phyloP scores from a whole-genome alignment of 2,888 invertebrate genomes.

The Ophion ellenae region DNA sequence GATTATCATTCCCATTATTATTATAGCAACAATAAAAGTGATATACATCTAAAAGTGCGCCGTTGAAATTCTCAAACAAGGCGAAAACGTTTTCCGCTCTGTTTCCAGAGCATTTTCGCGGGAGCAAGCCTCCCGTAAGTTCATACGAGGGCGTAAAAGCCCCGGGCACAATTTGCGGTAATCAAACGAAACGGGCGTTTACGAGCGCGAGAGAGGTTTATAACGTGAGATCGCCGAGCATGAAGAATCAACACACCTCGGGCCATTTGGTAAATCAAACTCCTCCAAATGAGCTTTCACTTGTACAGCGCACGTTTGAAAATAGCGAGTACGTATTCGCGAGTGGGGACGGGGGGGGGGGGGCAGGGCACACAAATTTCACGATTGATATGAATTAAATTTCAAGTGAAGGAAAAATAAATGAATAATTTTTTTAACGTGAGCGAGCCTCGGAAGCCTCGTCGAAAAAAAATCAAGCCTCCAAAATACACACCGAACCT shows the following conservation, averaged over 20 bases:
- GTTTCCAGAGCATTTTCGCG: slow-evolving; percentile 6
- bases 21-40: background rate
- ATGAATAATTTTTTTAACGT: background rate
- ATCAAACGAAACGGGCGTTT: slow-evolving; percentile 38
- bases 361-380: background rate
- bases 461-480: too few species aligned
- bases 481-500: too few species aligned
- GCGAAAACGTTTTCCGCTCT: background rate
- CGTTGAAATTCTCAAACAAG: background rate
- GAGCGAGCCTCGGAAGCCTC: too few species aligned
- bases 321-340: background rate
- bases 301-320: background rate
- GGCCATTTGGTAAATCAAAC: slow-evolving; percentile 18
- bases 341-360: background rate
- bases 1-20: background rate
- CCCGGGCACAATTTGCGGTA: slow-evolving; percentile 12
- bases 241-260: slow-evolving; percentile 8
- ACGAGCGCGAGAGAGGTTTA: slow-evolving; percentile 28
- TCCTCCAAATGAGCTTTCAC: slow-evolving; percentile 12
- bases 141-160: slow-evolving; percentile 1
- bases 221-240: slow-evolving; percentile 27
- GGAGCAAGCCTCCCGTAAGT: background rate
- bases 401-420: background rate
- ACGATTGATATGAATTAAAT: background rate
- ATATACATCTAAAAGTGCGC: background rate